Conservation (phyloP, 2,113 vertebrate genomes). For the Takifugu flavidus region DNA sequence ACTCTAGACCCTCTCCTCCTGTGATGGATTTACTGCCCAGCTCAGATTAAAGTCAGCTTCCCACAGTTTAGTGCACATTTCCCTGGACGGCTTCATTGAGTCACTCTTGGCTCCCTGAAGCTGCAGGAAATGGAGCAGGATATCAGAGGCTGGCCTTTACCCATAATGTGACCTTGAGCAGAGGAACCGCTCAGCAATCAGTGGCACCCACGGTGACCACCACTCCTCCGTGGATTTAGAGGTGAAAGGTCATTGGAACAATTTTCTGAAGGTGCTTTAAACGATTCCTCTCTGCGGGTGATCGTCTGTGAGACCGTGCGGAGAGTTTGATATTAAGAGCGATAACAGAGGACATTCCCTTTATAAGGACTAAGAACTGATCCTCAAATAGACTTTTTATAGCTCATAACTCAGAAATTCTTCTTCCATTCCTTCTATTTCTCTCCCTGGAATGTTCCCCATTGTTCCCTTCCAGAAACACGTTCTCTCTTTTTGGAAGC, state of each 20-base stretch:
- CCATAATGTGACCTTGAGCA: slow-evolving; percentile 9
- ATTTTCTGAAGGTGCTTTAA: neutral
- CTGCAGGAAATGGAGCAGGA: neutral
- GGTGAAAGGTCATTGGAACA: neutral
- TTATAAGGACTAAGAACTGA: slow-evolving; percentile 11
- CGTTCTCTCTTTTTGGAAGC: slow-evolving; percentile 28
- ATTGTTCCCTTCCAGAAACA: slow-evolving; percentile 39
- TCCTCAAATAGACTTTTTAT: neutral
- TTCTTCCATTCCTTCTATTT: slow-evolving; percentile 6
- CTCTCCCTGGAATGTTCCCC: slow-evolving; percentile 29
- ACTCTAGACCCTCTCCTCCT: neutral
- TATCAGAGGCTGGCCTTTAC: neutral
- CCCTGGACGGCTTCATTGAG: slow-evolving; percentile 5
- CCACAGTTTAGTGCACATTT: neutral
- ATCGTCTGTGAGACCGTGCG: neutral
- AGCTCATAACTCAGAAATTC: slow-evolving; percentile 31
- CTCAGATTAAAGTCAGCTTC: neutral
- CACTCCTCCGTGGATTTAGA: neutral
- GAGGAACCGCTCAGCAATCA: neutral
- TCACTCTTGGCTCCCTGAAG: neutral
- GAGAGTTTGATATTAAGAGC: neutral
- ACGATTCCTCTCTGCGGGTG: neutral
- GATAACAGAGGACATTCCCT: slow-evolving; percentile 4
- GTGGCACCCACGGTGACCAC: neutral
- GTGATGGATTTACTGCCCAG: neutral